phyloP scores from a whole-genome alignment of 1,140 invertebrate genomes.

The Brachionus asplanchnoidis region DNA sequence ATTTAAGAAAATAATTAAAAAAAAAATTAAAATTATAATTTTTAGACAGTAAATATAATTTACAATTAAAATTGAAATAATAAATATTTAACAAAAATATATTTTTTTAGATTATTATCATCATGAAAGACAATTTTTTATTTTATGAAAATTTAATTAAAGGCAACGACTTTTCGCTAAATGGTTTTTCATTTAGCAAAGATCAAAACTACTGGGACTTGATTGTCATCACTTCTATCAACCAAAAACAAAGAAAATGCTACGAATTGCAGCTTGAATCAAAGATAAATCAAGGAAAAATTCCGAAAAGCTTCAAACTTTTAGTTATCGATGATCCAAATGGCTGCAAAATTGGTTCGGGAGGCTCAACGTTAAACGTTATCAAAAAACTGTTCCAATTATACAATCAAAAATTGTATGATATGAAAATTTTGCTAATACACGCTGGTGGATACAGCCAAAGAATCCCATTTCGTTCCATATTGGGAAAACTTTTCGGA shows the following conservation, averaged over 20 bases:
- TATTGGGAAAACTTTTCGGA: constrained; percentile 58
- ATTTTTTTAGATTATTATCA: no score
- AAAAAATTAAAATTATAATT: no score
- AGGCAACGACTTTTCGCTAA: not conserved
- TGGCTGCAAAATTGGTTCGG: constrained; percentile 43
- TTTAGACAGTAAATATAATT: no score
- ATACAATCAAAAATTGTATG: constrained; percentile 40
- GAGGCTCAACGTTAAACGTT: constrained; percentile 56
- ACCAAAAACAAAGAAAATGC: constrained; percentile 51
- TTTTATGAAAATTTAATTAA: constrained; percentile 12
- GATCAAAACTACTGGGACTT: constrained; percentile 53
- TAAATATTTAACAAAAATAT: no score
- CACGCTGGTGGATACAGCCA: constrained; percentile 59
- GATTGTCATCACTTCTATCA: constrained; percentile 55
- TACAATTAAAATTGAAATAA: no score
- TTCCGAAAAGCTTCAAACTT: constrained; percentile 46
- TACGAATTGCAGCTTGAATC: constrained; percentile 52
- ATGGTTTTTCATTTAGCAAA: constrained; percentile 41
- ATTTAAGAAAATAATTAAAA: no score
- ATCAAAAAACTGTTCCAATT: constrained; percentile 46
- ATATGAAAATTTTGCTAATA: constrained; percentile 53
- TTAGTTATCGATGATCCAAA: constrained; percentile 6
- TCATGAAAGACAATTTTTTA: not conserved
- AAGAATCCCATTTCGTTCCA: constrained; percentile 56
- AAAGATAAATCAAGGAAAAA: constrained; percentile 48